Percentiles rank a stretch among this genome's conserved stretches.
Evolutionary conservation across 1,140 invertebrate species (phyloP).

Genomic region (Calephelis virginiensis): DNA sequence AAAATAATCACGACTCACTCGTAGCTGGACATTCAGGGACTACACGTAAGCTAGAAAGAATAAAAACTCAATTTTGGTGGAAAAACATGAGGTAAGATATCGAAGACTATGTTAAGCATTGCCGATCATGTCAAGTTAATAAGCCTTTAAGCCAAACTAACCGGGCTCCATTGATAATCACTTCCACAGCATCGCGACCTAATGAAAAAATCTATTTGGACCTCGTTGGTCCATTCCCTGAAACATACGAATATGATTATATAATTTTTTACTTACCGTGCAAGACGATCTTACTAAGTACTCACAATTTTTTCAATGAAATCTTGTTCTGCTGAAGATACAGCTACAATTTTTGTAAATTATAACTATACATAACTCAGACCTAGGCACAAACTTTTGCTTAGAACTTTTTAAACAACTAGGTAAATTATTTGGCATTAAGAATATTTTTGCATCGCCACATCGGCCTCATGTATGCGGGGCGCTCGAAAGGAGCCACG

Average conservation of each 20-base stretch:
- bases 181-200: slow-evolving; percentile 5
- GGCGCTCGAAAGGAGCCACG: slow-evolving; percentile 53
- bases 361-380: slow-evolving; percentile 10
- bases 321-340: slow-evolving; percentile 14
- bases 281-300: slow-evolving; percentile 26
- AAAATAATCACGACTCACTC: slow-evolving; percentile 32
- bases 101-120: slow-evolving; percentile 42
- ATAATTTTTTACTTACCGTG: slow-evolving; percentile 22
- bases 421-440: background rate
- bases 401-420: background rate
- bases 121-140: slow-evolving; percentile 45
- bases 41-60: slow-evolving; percentile 26
- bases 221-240: slow-evolving; percentile 11
- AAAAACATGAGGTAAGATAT: slow-evolving; percentile 46
- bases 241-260: slow-evolving; percentile 18
- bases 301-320: slow-evolving; percentile 20
- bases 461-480: slow-evolving; percentile 5
- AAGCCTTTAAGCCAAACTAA: slow-evolving; percentile 33
- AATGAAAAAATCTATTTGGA: slow-evolving; percentile 14
- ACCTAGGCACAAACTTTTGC: slow-evolving; percentile 6
- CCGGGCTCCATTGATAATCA: slow-evolving; percentile 11
- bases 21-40: slow-evolving; percentile 30
- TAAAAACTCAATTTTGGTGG: slow-evolving; percentile 48
- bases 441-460: background rate
- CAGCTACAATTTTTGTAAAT: slow-evolving; percentile 6